These are phyloP conservation scores for Lophotis ruficrista DNA, from an alignment of 2,113 vertebrate species.

Conservation along the genomic window DNA sequence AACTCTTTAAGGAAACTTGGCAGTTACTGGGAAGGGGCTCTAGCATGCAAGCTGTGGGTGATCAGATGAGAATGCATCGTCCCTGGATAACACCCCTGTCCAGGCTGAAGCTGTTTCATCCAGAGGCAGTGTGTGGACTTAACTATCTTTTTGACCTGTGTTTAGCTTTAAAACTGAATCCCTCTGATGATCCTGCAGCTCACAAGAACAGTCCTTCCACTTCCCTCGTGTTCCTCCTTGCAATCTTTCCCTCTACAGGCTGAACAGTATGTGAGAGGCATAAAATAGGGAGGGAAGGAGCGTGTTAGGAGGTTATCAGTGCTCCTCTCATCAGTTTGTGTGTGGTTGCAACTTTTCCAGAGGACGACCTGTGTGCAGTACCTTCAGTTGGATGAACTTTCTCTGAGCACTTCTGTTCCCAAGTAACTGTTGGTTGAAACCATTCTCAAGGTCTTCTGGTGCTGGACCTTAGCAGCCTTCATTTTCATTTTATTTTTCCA, in stretches of 20 bases:
- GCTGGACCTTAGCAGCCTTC: not conserved
- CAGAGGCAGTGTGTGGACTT: not conserved
- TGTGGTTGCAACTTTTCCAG: not conserved
- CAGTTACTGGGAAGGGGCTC: not conserved
- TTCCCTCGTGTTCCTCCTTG: not conserved
- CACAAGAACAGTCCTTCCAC: not conserved
- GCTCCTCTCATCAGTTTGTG: not conserved
- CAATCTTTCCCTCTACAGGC: not conserved
- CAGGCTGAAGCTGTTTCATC: not conserved
- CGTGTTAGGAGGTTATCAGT: not conserved
- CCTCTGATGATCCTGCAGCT: not conserved
- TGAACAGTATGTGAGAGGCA: not conserved
- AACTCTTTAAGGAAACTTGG: not conserved
- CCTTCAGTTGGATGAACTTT: not conserved
- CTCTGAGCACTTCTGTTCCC: not conserved
- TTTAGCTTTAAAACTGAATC: not conserved
- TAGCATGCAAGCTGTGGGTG: not conserved
- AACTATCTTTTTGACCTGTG: not conserved
- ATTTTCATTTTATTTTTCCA: not conserved
- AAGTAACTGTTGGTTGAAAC: not conserved
- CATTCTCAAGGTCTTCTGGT: not conserved
- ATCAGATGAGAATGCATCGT: fast-evolving
- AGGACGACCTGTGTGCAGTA: not conserved
- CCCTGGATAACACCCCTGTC: not conserved
- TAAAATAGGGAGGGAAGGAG: not conserved